These are phyloP conservation scores for Papilio protenor DNA, from an alignment of 2,888 invertebrate species.

Conservation along the genomic window DNA sequence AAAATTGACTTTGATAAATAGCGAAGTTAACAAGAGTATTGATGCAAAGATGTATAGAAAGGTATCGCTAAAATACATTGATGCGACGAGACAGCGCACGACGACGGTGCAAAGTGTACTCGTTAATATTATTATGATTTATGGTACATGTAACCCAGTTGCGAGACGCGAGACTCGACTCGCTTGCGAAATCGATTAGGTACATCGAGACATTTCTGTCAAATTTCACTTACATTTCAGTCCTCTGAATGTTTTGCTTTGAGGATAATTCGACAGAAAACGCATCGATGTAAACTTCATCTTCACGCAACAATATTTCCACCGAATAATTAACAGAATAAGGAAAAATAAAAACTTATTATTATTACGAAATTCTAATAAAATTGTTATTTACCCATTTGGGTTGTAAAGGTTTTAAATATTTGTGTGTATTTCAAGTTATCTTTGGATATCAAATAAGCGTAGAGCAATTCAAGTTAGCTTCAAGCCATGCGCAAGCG, in stretches of 20 bases:
- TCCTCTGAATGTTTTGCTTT: not conserved
- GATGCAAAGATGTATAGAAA: constrained; percentile 47
- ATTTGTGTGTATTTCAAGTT: constrained; percentile 12
- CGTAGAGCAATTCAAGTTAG: constrained; percentile 40
- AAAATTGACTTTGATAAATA: constrained; percentile 18
- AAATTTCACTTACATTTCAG: constrained; percentile 48
- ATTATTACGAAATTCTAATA: not conserved
- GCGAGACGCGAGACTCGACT: constrained; percentile 50
- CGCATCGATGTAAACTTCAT: not conserved
- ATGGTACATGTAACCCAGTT: constrained; percentile 72
- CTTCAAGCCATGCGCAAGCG: constrained; percentile 44
- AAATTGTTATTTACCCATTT: not conserved
- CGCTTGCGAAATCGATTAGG: constrained; percentile 67
- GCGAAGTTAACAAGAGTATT: constrained; percentile 45
- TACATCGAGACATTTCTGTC: constrained; percentile 56
- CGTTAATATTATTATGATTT: constrained; percentile 74
- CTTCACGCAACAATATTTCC: not conserved
- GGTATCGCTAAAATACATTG: constrained; percentile 41
- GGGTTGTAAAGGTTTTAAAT: not conserved
- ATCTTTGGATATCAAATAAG: not conserved
- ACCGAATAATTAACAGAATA: constrained; percentile 9
- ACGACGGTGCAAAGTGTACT: constrained; percentile 54
- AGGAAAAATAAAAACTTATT: constrained; percentile 2
- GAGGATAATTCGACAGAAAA: not conserved
- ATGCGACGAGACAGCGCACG: constrained; percentile 39